Conservation (phyloP, 2,113 vertebrate species). For the Excalfactoria chinensis region DNA sequence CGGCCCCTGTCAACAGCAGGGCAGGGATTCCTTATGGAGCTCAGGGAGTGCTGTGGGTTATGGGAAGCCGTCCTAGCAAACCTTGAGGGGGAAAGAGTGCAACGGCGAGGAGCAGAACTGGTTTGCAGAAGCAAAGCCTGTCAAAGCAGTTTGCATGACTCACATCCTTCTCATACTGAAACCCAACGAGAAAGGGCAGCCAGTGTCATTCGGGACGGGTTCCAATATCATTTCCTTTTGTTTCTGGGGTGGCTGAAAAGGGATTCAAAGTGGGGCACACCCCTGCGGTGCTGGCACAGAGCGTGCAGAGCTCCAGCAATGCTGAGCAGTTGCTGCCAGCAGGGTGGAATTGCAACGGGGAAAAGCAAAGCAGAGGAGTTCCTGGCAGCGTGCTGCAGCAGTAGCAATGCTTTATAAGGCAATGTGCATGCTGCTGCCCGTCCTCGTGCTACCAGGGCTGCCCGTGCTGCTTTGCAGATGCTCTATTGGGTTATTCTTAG, state of each 20-base stretch:
- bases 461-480: neutral
- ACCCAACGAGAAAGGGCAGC: neutral
- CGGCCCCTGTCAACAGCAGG: neutral
- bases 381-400: neutral
- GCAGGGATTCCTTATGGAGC: neutral
- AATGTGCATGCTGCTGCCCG: neutral
- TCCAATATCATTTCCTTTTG: neutral
- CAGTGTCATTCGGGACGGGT: fast-evolving
- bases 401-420: constrained; percentile 19
- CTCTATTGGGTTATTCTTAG: neutral
- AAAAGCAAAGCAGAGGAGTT: neutral
- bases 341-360: neutral
- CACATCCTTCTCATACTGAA: neutral
- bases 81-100: no score
- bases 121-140: neutral
- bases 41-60: no score
- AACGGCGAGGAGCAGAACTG: neutral
- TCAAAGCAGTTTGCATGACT: neutral
- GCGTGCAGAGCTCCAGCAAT: neutral
- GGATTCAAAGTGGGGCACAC: neutral
- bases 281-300: no score
- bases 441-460: neutral
- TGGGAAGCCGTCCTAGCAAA: no score
- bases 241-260: neutral
- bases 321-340: neutral